These are phyloP conservation scores for Drosophila ogumai DNA, from an alignment of 1,140 invertebrate species.

Conservation along the genomic window DNA sequence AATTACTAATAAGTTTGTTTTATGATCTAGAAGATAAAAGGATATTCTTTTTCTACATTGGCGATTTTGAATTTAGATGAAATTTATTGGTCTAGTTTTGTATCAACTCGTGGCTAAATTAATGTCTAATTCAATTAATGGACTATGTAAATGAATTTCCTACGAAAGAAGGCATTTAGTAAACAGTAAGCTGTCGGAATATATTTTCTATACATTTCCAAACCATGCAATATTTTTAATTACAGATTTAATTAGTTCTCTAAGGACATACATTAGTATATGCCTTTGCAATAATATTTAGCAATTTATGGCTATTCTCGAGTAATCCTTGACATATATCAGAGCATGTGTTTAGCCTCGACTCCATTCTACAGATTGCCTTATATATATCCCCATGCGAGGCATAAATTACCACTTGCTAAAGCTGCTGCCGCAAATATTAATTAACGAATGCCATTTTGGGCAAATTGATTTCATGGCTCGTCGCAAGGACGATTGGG, in stretches of 20 bases:
- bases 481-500: slow-evolving; percentile 24
- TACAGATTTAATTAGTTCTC: background rate
- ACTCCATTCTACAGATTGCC: slow-evolving; percentile 10
- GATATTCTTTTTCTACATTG: no score
- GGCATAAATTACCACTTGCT: slow-evolving; percentile 58
- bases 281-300: background rate
- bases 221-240: background rate
- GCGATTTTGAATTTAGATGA: no score
- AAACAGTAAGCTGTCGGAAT: no score
- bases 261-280: background rate
- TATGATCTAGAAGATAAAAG: no score
- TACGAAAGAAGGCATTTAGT: no score
- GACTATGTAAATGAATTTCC: no score
- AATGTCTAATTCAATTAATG: no score
- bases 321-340: slow-evolving; percentile 18
- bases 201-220: background rate
- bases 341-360: slow-evolving; percentile 10
- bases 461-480: slow-evolving; percentile 67
- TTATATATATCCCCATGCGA: slow-evolving; percentile 36
- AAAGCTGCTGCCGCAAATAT: slow-evolving; percentile 66
- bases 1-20: no score
- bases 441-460: slow-evolving; percentile 66
- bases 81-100: no score
- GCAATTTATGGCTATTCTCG: background rate
- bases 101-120: no score